A percentile compares a stretch with the other conserved stretches of the same genome.
phyloP scores from a whole-genome alignment of 2,113 vertebrate genomes.

The Macroglossus sobrinus region DNA sequence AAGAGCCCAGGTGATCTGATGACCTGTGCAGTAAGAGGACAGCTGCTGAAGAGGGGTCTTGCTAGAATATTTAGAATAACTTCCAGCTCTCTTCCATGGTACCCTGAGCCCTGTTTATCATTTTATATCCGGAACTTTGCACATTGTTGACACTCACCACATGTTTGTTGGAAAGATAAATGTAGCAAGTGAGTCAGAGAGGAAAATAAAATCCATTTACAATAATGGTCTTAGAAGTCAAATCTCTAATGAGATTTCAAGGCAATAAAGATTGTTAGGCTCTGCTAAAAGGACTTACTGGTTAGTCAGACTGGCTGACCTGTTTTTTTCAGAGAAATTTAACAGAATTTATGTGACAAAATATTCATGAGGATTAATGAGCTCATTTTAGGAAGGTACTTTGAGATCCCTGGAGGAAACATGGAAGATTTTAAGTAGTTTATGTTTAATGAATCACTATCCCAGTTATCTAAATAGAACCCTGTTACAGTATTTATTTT shows the following conservation, averaged over 20 bases:
- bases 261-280: neutral
- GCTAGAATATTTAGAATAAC: neutral
- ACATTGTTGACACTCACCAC: neutral
- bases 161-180: neutral
- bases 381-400: slow-evolving; percentile 41
- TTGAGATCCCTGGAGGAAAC: slow-evolving; percentile 47
- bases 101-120: neutral
- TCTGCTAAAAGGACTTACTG: neutral
- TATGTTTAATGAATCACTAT: slow-evolving; percentile 50
- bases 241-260: slow-evolving; percentile 27
- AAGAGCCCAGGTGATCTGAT: neutral
- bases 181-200: neutral
- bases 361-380: slow-evolving; percentile 64
- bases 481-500: neutral
- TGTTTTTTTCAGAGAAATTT: neutral
- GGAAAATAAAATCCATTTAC: neutral
- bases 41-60: neutral
- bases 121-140: neutral
- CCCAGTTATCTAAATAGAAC: slow-evolving; percentile 37
- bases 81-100: neutral
- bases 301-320: slow-evolving; percentile 10
- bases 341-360: slow-evolving; percentile 51
- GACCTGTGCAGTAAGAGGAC: neutral
- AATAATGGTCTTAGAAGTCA: neutral
- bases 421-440: slow-evolving; percentile 48